Conservation (phyloP, 2,888 invertebrate genomes). For the Phrixothrix hirtus region DNA sequence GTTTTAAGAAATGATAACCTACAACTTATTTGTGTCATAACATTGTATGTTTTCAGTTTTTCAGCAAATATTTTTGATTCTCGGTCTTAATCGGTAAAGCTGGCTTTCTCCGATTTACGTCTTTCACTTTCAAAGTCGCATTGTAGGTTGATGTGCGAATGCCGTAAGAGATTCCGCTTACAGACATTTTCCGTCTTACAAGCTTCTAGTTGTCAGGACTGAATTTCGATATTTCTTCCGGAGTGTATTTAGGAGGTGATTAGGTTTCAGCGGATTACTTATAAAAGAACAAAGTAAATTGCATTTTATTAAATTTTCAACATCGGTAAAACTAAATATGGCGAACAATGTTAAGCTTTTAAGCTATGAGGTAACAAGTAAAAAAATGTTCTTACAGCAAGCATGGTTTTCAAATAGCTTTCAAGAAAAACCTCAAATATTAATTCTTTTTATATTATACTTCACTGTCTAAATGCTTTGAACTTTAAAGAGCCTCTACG, state of each 20-base stretch:
- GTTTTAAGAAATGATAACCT: too few species aligned
- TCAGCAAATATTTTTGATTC: too few species aligned
- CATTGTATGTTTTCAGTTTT: too few species aligned
- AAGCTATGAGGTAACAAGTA: background rate
- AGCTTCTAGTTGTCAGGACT: conserved; percentile 14
- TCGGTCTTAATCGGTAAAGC: background rate
- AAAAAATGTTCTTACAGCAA: conserved; percentile 2
- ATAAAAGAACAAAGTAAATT: conserved; percentile 2
- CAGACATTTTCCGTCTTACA: conserved; percentile 12
- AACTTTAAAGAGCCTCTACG: background rate
- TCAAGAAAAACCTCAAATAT: background rate
- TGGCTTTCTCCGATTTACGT: conserved; percentile 3
- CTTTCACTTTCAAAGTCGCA: background rate
- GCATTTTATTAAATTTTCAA: conserved; percentile 9
- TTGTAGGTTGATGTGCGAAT: conserved; percentile 11
- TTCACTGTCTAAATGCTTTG: background rate
- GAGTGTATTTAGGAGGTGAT: conserved; percentile 9
- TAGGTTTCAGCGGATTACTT: conserved; percentile 8
- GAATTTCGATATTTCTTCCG: conserved; percentile 13
- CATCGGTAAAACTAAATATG: background rate
- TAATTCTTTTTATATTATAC: background rate
- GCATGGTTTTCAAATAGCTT: conserved; percentile 5
- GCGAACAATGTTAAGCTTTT: background rate
- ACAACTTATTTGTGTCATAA: too few species aligned
- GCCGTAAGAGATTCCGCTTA: conserved; percentile 13